Percentiles rank a stretch among this genome's conserved stretches.
Evolutionary conservation across 2,797 vertebrate genomes (phyloP).

Genomic region (Enteromius anoplus): DNA sequence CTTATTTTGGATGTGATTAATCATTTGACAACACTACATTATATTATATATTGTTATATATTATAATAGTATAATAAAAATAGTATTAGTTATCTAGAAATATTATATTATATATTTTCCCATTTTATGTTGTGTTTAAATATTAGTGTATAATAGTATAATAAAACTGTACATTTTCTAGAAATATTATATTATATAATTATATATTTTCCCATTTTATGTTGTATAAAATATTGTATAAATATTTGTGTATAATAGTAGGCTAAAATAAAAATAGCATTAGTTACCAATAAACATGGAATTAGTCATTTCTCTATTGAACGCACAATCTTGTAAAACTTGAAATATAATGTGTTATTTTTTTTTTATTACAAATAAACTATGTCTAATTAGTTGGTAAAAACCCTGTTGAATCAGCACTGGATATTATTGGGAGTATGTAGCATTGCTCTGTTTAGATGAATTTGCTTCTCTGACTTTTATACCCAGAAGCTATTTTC

Average conservation of each 20-base stretch:
- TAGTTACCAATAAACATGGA: background rate
- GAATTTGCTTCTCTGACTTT: constrained; percentile 35
- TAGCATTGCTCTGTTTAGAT: constrained; percentile 18
- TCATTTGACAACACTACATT: too few species aligned
- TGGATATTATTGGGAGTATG: constrained; percentile 21
- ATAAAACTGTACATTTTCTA: too few species aligned
- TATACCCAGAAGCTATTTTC: constrained; percentile 33
- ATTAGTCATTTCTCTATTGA: background rate
- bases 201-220: background rate
- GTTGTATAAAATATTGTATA: background rate
- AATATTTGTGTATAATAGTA: background rate
- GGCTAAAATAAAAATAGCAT: background rate
- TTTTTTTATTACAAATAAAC: background rate
- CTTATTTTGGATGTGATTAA: too few species aligned
- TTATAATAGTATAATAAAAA: background rate
- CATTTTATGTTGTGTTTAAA: too few species aligned
- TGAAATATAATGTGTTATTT: background rate
- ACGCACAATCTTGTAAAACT: background rate
- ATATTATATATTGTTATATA: too few species aligned
- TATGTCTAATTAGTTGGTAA: background rate
- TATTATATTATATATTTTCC: background rate
- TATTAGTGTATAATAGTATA: too few species aligned
- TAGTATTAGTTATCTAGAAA: background rate
- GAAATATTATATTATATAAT: background rate
- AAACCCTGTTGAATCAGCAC: constrained; percentile 25